phyloP scores from a whole-genome alignment of 2,797 vertebrate genomes.

The Intellagama lesueurii region DNA sequence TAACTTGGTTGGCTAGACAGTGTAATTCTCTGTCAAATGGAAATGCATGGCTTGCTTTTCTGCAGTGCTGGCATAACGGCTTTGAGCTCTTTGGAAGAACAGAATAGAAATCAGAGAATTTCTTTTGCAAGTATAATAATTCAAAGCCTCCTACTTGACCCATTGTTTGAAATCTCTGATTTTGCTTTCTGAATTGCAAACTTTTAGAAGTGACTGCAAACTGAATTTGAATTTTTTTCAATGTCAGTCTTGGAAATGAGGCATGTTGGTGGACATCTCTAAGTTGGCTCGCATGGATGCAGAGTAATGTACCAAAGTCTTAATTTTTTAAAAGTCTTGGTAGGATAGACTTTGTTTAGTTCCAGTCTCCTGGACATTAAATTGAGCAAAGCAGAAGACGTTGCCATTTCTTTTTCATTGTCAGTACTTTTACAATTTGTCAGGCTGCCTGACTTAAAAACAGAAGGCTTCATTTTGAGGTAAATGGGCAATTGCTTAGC shows the following conservation, averaged over 20 bases:
- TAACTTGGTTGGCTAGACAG: not conserved
- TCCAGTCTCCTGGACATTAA: not conserved
- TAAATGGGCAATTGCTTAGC: constrained; percentile 23
- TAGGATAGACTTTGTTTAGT: constrained; percentile 1
- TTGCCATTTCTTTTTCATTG: not conserved
- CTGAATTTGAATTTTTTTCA: not conserved
- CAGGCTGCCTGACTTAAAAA: not conserved
- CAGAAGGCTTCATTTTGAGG: constrained; percentile 21
- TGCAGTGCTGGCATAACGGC: not conserved
- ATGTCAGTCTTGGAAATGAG: not conserved
- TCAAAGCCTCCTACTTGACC: not conserved
- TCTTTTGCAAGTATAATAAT: not conserved
- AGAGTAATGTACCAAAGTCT: not conserved
- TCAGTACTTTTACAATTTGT: not conserved
- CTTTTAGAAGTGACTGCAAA: too few relatives aligned
- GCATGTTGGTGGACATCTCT: not conserved
- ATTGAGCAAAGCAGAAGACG: not conserved
- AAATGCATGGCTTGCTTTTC: not conserved
- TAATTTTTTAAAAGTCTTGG: not conserved
- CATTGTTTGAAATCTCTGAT: not conserved
- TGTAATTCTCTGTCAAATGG: not conserved
- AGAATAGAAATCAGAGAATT: not conserved
- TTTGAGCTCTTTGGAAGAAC: not conserved
- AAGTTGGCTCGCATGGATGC: not conserved
- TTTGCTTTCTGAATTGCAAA: not conserved